Base-by-base conservation (phyloP, 30 jellyfish, hydroid and myxozoan genomes). In the Pelagia noctiluca region DNA sequence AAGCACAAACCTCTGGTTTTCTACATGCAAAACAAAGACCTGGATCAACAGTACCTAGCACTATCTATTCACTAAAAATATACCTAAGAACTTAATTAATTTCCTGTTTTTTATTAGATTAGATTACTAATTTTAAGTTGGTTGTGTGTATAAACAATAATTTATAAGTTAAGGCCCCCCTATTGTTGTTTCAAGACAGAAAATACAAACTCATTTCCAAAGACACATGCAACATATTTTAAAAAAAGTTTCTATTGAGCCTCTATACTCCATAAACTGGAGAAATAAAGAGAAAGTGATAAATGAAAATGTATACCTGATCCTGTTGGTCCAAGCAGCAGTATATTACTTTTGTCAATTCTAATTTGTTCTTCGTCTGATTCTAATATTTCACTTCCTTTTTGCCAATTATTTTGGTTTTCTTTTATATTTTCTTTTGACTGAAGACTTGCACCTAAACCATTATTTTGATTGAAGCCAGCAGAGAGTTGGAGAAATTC, bases 281-380 rank as follows among this genome's bases (percentile, higher is more conserved):
- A 48, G 62, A n/a, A 48, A 48, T 11, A 48, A 48, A 13, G n/a
- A 13, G 18, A 48, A 48, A 48, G 62, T 48, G 62, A 48, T 48
- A 48, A n/a, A 13, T 48, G 13, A 48, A 10, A 61, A 61, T 11
- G 11, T 61, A 61, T 12, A 92, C 99, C 99, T 64, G 99, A 94
- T 2, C 99, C 99, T 11, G 99, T 94, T 33, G 99, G 99, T 5
- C 99, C 99, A 26, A 94, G 88, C 61, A 94, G 86, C 62, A 94
- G 80, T 26, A 94, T 94, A 63, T 94, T 94, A 73, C 99, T 94
- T 79, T 94, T 94, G 62, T 94, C 99, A 76, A 94, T 94, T 72
- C 80, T 82, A 68, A 94, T 88, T 71, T 84, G 76, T 42, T 94
- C 99, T 34, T 82, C 90, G 49, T 65, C 64, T 1, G 95, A 36